Evolutionary conservation across 1,140 invertebrate genomes (phyloP), one percentile per base, ranked within the genome.

Genomic region (Drosophila serrata): DNA sequence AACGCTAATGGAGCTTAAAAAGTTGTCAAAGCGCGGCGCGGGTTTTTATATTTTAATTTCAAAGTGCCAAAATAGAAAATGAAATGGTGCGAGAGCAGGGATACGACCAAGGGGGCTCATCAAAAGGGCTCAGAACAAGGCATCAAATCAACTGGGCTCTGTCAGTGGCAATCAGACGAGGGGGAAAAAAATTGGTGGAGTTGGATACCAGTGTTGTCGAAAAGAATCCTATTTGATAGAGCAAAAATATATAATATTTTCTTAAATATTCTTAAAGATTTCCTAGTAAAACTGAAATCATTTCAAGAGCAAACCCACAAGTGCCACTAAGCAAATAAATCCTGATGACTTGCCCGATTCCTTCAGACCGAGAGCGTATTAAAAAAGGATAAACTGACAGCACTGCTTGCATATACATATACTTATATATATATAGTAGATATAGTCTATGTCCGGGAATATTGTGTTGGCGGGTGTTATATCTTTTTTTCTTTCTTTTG

Each of bases 1-100:
- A 90, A 90, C 84, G 67, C 84, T 88, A 88, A 88, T 88, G 84
- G 84, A 88, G 84, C 84, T 88, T 88, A 88, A 88, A 88, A 88
- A 88, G 84, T 90, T 88, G 84, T 84, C 84, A 87, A 87, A 87
- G 82, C 82, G 80, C 63, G 75, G 70, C 79, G 82, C 84, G 81
- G 85, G 84, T 81, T 84, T 84, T 87, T 87, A 78, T 88, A 90
- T 88, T 88, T 88, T 88, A 88, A 88, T 88, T 88, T 88, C 80
- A 78, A 68, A 80, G 85, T 80, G 85, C 72, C 76, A 88, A 77
- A 88, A 90, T 90, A 84, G 73, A 90, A 88, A 88, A 88, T 80
- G 70, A 80, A 86, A 86, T 82, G 84, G 79, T 53, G 64, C 72
- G 76, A 49, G 46, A 22, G 43, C 12, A 3, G 7, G 15, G 40